Percentiles rank a stretch among this genome's conserved stretches.
These are phyloP conservation scores for Euspilapteryx auroguttella DNA, from an alignment of 2,888 invertebrate species.

Conservation along the genomic window DNA sequence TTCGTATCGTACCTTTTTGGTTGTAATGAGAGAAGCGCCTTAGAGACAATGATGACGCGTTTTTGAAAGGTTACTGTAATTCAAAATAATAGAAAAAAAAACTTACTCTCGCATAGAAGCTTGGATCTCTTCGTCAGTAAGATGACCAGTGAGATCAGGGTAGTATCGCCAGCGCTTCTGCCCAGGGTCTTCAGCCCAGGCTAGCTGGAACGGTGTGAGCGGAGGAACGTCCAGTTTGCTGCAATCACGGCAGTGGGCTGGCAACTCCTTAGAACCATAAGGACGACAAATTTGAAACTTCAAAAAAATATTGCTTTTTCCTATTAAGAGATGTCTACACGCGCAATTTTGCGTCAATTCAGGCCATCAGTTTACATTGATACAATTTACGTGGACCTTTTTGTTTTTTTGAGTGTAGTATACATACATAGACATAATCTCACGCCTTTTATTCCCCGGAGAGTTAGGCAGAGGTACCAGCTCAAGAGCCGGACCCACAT, in stretches of 20 bases:
- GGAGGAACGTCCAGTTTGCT: slow-evolving; percentile 11
- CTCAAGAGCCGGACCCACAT: too few species aligned
- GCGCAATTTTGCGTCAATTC: not conserved
- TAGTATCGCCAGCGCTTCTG: slow-evolving; percentile 50
- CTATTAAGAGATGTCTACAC: too few species aligned
- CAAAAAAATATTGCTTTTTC: too few species aligned
- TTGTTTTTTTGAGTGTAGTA: not conserved
- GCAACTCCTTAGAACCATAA: slow-evolving; percentile 1
- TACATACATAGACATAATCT: too few species aligned
- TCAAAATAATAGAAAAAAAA: too few species aligned
- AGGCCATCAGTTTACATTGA: not conserved
- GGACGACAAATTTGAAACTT: too few species aligned
- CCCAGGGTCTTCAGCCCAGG: slow-evolving; percentile 19
- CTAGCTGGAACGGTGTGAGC: slow-evolving; percentile 18
- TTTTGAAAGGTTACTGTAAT: too few species aligned
- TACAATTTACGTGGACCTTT: not conserved
- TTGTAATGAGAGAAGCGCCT: too few species aligned
- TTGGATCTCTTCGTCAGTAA: slow-evolving; percentile 21
- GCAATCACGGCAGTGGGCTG: slow-evolving; percentile 28
- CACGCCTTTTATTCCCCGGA: too few species aligned
- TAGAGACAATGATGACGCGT: too few species aligned
- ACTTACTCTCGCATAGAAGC: slow-evolving; percentile 26
- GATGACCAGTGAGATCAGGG: slow-evolving; percentile 37
- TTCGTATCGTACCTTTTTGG: too few species aligned
- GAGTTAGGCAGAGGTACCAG: too few species aligned